These are phyloP conservation scores for Tortricodes alternella DNA, from an alignment of 2,888 invertebrate genomes.

Conservation along the genomic window DNA sequence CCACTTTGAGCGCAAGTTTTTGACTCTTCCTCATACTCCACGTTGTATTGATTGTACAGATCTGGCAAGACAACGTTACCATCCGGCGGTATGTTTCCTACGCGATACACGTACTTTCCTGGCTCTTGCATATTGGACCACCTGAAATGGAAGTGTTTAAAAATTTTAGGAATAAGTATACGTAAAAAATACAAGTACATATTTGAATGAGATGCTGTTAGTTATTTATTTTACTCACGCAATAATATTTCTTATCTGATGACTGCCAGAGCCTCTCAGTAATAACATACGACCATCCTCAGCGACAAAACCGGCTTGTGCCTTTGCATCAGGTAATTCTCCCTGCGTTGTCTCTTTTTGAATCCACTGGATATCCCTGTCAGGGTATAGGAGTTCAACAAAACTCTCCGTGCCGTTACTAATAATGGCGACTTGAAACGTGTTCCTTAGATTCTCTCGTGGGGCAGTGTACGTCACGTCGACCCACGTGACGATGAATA, in stretches of 20 bases:
- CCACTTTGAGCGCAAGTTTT: constrained; percentile 85
- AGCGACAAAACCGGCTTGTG: constrained; percentile 95
- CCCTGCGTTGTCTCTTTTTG: constrained; percentile 89
- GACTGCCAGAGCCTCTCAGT: constrained; percentile 95
- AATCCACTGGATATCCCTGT: constrained; percentile 95
- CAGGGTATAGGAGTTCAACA: constrained; percentile 93
- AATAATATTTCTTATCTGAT: constrained; percentile 90
- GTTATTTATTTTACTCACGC: too few relatives aligned
- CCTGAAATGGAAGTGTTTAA: constrained; percentile 74
- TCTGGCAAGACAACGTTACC: constrained; percentile 88
- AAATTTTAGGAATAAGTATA: too few relatives aligned
- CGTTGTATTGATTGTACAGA: constrained; percentile 69
- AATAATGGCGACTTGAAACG: constrained; percentile 88
- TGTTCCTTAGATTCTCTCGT: constrained; percentile 89
- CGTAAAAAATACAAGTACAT: too few relatives aligned
- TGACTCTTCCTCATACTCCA: constrained; percentile 71
- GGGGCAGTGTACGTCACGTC: constrained; percentile 90
- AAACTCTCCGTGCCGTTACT: constrained; percentile 91
- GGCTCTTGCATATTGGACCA: constrained; percentile 93
- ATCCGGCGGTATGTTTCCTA: constrained; percentile 86
- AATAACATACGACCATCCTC: constrained; percentile 90
- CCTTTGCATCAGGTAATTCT: constrained; percentile 93
- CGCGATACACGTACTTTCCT: constrained; percentile 93
- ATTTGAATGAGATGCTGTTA: too few relatives aligned
- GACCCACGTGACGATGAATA: constrained; percentile 95